phyloP scores from a whole-genome alignment of 1,140 invertebrate species.

The Chironomus tepperi region DNA sequence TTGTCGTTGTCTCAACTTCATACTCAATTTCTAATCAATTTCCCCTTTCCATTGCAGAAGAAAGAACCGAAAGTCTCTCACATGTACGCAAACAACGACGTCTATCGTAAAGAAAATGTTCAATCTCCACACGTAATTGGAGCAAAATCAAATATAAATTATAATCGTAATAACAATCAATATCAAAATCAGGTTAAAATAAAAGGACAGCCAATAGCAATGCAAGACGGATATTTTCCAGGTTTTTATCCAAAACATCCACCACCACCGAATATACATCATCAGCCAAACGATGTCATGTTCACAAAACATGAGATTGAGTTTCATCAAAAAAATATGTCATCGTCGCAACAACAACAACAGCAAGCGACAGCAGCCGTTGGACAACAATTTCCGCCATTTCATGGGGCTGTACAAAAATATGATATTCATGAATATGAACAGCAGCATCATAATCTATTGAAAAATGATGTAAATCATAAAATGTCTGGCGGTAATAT shows the following conservation, averaged over 20 bases:
- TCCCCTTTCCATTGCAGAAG: not conserved
- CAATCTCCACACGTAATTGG: slow-evolving; percentile 1
- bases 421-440: slow-evolving; percentile 6
- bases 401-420: not conserved
- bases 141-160: not conserved
- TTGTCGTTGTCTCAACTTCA: no score
- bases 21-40: no score
- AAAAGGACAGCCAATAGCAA: not conserved
- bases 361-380: not conserved
- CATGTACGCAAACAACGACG: not conserved
- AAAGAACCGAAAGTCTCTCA: slow-evolving; percentile 6
- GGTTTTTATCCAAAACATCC: slow-evolving; percentile 34
- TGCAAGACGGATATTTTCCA: slow-evolving; percentile 31
- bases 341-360: not conserved
- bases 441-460: not conserved
- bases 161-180: not conserved
- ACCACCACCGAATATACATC: not conserved
- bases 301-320: not conserved
- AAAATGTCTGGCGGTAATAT: not conserved
- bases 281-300: not conserved
- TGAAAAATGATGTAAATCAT: not conserved
- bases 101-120: slow-evolving; percentile 16
- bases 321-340: slow-evolving; percentile 1
- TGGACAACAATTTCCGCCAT: not conserved
- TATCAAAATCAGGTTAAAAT: slow-evolving; percentile 3